These are phyloP conservation scores for Listronotus bonariensis DNA, from an alignment of 1,140 invertebrate species.

Conservation along the genomic window DNA sequence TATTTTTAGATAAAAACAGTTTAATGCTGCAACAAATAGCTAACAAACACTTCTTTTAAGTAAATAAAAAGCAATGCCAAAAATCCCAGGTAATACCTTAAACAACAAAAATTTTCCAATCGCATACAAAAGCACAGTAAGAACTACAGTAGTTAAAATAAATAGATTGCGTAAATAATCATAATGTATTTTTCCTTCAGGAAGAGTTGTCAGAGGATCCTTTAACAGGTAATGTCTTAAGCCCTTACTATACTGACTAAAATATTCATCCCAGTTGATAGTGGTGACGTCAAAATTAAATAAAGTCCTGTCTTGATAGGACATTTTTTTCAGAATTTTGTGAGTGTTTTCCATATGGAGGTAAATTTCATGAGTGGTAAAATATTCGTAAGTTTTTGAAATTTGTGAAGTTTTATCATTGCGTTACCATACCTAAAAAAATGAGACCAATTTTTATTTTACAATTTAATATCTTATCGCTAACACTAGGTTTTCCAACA, in stretches of 20 bases:
- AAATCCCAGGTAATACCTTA: slow-evolving; percentile 23
- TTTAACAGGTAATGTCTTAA: slow-evolving; percentile 64
- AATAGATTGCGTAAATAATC: slow-evolving; percentile 9
- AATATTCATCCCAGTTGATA: slow-evolving; percentile 66
- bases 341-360: slow-evolving; percentile 72
- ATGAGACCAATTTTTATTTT: too few species aligned
- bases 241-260: slow-evolving; percentile 63
- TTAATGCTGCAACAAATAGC: too few species aligned
- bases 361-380: slow-evolving; percentile 70
- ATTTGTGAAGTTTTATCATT: slow-evolving; percentile 74
- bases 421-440: slow-evolving; percentile 41
- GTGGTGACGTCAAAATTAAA: slow-evolving; percentile 64
- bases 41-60: slow-evolving; percentile 6
- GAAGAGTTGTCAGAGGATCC: slow-evolving; percentile 60
- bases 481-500: too few species aligned
- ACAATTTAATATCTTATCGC: too few species aligned
- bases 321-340: slow-evolving; percentile 64
- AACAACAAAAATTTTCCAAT: slow-evolving; percentile 34
- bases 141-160: slow-evolving; percentile 11
- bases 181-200: slow-evolving; percentile 34
- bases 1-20: too few species aligned
- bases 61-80: neutral
- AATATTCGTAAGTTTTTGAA: slow-evolving; percentile 72
- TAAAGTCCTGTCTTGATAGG: slow-evolving; percentile 61
- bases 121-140: slow-evolving; percentile 18